Evolutionary conservation across 23 tunicate species (phyloP), one percentile per base, ranked within the genome.

Genomic region (Styela clava): DNA sequence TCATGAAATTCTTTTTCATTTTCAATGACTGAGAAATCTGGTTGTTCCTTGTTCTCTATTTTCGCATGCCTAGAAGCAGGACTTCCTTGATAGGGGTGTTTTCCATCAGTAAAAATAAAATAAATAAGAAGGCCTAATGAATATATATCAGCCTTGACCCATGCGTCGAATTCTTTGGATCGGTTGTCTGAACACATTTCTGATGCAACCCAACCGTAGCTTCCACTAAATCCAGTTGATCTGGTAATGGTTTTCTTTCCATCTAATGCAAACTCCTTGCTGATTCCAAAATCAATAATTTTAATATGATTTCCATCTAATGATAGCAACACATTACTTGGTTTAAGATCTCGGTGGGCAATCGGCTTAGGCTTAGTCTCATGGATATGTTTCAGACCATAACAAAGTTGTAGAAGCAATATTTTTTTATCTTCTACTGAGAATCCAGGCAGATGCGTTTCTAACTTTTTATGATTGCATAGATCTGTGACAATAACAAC

Each of bases 91-190:
- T 44, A 44, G 12, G 70, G 70, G 31, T 65, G 18, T 27, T 65
- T 65, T 18, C 70, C 70, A 9, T 65, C 31, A 3, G 70, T 65
- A 27, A 65, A 65, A 3, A 65, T 65, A 65, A 5, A 65, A 65
- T 65, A 65, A 24, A 16, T 16, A 18, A 24, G 29, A 9, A 65
- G 7, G 9, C 70, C 70, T 7, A 16, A 27, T 3, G 70, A 65
- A 27, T 7, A 65, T 7, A 65, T 16, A 65, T 65, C 70, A 27
- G 70, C 70, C 7, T 27, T 65, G 9, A 5, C 12, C 56, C 56
- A 44, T 5, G 7, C 56, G 7, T 44, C 56, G 12, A 44, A 44
- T 44, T 44, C 12, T 44, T 44, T 44, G 7, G 56, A 44, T 5
- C 56, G 56, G 12, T 44, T 12, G 12, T 44, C 56, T 7, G 9